Evolutionary conservation across 1,140 invertebrate species (phyloP).

Genomic region (Maconellicoccus hirsutus): DNA sequence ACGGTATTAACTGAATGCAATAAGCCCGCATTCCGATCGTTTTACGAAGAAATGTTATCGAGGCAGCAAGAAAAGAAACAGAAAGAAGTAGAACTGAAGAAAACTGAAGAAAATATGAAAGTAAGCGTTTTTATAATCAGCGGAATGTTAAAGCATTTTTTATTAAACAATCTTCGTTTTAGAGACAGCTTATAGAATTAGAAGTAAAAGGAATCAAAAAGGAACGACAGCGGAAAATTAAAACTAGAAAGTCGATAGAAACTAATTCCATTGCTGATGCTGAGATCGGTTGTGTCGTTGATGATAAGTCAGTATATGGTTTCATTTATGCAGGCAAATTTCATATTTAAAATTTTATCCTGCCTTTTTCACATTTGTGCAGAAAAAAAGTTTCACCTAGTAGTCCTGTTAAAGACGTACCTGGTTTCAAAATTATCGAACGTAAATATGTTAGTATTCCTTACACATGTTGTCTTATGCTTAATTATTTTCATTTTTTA

Average conservation of each 20-base stretch:
- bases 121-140: constrained; percentile 32
- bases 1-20: constrained; percentile 59
- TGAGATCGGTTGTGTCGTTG: not conserved
- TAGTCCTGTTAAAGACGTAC: not conserved
- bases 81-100: constrained; percentile 44
- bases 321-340: too few relatives aligned
- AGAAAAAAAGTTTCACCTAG: not conserved
- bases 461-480: not conserved
- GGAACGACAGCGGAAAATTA: not conserved
- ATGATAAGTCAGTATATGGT: too few relatives aligned
- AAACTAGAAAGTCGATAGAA: not conserved
- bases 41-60: constrained; percentile 71
- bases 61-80: constrained; percentile 48
- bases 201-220: constrained; percentile 12
- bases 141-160: not conserved
- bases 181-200: constrained; percentile 6
- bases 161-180: not conserved
- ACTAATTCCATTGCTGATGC: not conserved
- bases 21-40: constrained; percentile 57
- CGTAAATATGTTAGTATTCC: not conserved
- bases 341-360: not conserved
- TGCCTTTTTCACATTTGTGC: not conserved
- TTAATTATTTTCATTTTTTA: not conserved
- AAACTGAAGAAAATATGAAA: constrained; percentile 48
- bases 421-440: not conserved